phyloP scores from a whole-genome alignment of 2,888 invertebrate genomes.

The Stenolophus ochropezus region DNA sequence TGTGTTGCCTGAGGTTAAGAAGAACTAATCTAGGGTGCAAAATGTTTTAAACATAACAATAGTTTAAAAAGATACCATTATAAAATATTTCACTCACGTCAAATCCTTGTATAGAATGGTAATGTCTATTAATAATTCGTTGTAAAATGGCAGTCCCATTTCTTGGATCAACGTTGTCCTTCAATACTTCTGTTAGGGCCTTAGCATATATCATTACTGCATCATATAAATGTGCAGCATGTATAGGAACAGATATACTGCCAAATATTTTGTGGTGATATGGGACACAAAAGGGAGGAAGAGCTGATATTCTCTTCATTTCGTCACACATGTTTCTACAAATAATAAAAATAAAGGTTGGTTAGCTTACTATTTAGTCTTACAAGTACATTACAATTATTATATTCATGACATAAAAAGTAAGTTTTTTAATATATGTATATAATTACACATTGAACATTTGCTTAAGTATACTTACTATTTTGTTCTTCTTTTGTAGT shows the following conservation, averaged over 20 bases:
- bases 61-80: too few species aligned
- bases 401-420: too few species aligned
- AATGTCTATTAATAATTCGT: slow-evolving; percentile 85
- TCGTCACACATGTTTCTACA: slow-evolving; percentile 81
- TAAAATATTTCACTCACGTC: slow-evolving; percentile 76
- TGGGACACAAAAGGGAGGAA: slow-evolving; percentile 86
- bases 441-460: too few species aligned
- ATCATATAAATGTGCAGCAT: slow-evolving; percentile 90
- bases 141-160: slow-evolving; percentile 86
- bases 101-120: slow-evolving; percentile 86
- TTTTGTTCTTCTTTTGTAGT: too few species aligned
- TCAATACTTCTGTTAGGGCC: slow-evolving; percentile 85
- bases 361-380: too few species aligned
- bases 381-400: too few species aligned
- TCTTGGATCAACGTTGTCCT: slow-evolving; percentile 80
- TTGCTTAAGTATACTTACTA: too few species aligned
- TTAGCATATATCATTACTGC: slow-evolving; percentile 91
- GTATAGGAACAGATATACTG: slow-evolving; percentile 84
- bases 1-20: too few species aligned
- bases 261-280: slow-evolving; percentile 85
- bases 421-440: too few species aligned
- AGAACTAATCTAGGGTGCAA: too few species aligned
- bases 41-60: neutral
- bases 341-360: too few species aligned
- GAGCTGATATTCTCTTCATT: slow-evolving; percentile 82